These are phyloP conservation scores for Catharus minimus DNA, from an alignment of 2,113 vertebrate species.

Conservation along the genomic window DNA sequence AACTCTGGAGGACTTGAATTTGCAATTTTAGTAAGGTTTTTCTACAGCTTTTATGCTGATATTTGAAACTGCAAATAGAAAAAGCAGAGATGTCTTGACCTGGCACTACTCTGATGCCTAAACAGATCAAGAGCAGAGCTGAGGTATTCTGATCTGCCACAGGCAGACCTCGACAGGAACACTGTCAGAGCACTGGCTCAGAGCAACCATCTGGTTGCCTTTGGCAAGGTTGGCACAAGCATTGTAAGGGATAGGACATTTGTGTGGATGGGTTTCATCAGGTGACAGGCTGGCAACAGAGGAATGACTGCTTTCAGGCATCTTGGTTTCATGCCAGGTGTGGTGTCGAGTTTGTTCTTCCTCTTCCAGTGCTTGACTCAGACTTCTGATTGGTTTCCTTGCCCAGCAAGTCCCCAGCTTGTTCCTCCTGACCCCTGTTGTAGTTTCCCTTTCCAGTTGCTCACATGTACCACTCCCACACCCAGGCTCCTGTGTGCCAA, in stretches of 20 bases:
- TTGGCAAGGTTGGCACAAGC: neutral
- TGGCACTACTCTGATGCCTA: neutral
- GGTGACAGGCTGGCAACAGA: neutral
- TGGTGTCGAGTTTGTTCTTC: neutral
- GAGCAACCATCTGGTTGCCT: fast-evolving
- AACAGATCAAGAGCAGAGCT: neutral
- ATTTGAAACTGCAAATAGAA: neutral
- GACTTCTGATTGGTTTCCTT: neutral
- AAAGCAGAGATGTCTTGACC: neutral
- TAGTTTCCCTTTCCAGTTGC: conserved; percentile 40
- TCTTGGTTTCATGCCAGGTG: neutral
- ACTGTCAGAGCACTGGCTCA: neutral
- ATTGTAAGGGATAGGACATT: neutral
- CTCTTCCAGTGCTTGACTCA: neutral
- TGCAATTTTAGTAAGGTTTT: neutral
- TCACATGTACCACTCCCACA: conserved; percentile 26
- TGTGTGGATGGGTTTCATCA: neutral
- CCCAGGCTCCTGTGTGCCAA: neutral
- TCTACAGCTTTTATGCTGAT: neutral
- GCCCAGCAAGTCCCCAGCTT: neutral
- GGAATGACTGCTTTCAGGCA: neutral
- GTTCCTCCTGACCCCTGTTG: conserved; percentile 8
- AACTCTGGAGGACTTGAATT: neutral
- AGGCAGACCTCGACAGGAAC: neutral
- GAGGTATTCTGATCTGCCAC: neutral